phyloP scores from a whole-genome alignment of 2,113 vertebrate species.

The Thamnaconus septentrionalis region DNA sequence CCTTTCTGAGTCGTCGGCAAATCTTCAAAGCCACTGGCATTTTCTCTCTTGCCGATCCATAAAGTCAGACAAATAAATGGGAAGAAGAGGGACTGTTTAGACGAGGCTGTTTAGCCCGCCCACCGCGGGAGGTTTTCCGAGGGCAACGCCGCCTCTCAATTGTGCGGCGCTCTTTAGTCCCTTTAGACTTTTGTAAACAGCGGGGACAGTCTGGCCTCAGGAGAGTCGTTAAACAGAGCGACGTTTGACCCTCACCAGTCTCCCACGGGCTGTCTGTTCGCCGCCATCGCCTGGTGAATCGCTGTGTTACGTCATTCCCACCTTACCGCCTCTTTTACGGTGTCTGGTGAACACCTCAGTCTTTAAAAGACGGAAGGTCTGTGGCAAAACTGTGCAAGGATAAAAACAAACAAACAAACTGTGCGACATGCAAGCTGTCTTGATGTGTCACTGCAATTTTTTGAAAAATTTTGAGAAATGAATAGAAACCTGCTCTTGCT shows the following conservation, averaged over 20 bases:
- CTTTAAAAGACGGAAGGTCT: too few species aligned
- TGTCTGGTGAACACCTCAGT: too few species aligned
- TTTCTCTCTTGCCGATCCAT: slow-evolving; percentile 65
- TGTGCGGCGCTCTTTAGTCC: slow-evolving; percentile 29
- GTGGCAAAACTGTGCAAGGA: too few species aligned
- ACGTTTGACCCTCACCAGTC: slow-evolving; percentile 30
- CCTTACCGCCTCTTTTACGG: not conserved
- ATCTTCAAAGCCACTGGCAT: slow-evolving; percentile 76
- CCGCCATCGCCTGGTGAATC: slow-evolving; percentile 30
- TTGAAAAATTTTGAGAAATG: too few species aligned
- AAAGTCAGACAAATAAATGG: slow-evolving; percentile 69
- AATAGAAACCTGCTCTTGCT: too few species aligned
- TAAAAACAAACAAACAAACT: too few species aligned
- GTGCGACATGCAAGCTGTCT: too few species aligned
- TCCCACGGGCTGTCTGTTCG: slow-evolving; percentile 32
- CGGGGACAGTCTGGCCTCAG: slow-evolving; percentile 32
- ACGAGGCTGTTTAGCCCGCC: slow-evolving; percentile 45
- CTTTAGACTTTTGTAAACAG: slow-evolving; percentile 29
- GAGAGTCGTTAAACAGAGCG: slow-evolving; percentile 45
- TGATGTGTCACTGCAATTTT: too few species aligned
- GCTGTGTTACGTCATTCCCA: slow-evolving; percentile 29
- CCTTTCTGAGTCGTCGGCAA: slow-evolving; percentile 63
- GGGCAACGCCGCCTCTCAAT: slow-evolving; percentile 37
- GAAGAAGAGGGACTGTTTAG: slow-evolving; percentile 59
- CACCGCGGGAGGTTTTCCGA: slow-evolving; percentile 54